Percentiles rank a stretch among this genome's conserved stretches.
phyloP scores from a whole-genome alignment of 2,888 invertebrate species.

The Trachelus tabidus region DNA sequence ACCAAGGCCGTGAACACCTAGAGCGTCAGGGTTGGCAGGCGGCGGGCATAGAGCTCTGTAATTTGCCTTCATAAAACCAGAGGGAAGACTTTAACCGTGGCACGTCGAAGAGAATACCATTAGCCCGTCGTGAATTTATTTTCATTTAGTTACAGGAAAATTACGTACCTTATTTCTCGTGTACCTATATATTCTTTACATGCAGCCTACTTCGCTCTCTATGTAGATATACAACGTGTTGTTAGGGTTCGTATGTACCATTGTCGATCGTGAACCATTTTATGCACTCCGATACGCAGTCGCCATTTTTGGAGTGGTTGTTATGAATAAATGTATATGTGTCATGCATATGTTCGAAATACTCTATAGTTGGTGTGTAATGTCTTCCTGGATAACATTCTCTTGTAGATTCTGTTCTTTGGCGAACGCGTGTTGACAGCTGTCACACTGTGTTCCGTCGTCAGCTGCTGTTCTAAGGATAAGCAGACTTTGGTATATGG shows the following conservation, averaged over 20 bases:
- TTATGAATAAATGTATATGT: too few relatives aligned
- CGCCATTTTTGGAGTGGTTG: too few relatives aligned
- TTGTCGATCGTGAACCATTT: conserved; percentile 46
- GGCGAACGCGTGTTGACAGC: too few relatives aligned
- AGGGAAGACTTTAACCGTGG: conserved; percentile 23
- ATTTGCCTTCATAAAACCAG: conserved; percentile 63
- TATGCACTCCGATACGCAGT: conserved; percentile 25
- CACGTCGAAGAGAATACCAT: conserved; percentile 46
- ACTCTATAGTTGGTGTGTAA: too few relatives aligned
- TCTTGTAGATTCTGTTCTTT: too few relatives aligned
- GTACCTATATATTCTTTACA: neutral
- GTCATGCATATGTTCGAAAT: too few relatives aligned
- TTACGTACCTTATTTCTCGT: conserved; percentile 38
- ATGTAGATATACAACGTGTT: too few relatives aligned
- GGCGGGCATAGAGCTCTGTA: conserved; percentile 62
- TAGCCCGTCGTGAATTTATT: conserved; percentile 58
- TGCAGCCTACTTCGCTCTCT: too few relatives aligned
- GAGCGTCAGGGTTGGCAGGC: conserved; percentile 54
- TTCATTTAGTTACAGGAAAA: conserved; percentile 60
- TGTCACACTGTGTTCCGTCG: too few relatives aligned
- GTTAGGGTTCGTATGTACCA: conserved; percentile 16
- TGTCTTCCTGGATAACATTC: too few relatives aligned
- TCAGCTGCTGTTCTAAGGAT: too few relatives aligned
- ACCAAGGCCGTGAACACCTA: conserved; percentile 40
- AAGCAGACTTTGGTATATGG: too few relatives aligned